Evolutionary conservation across 2,113 vertebrate species (phyloP).

Genomic region (Entosphenus tridentatus): DNA sequence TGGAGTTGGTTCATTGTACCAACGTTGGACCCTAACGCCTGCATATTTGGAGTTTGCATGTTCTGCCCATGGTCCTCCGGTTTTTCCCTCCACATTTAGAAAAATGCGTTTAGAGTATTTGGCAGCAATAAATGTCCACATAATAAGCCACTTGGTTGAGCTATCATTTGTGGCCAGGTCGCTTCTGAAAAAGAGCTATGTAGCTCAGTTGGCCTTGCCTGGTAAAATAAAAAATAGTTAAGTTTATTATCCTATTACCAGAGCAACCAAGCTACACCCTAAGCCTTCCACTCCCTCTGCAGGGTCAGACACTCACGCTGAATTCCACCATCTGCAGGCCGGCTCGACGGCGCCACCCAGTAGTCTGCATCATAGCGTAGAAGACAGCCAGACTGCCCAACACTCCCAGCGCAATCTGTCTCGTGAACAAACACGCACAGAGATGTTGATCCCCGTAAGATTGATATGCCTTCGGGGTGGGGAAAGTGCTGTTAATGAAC

Average conservation of each 20-base stretch:
- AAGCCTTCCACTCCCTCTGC: background rate
- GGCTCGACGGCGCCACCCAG: slow-evolving; percentile 16
- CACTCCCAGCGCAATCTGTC: slow-evolving; percentile 15
- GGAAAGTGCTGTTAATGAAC: background rate
- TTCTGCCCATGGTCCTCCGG: no score
- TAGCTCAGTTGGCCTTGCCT: background rate
- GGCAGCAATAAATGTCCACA: no score
- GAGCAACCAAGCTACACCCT: background rate
- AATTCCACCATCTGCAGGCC: slow-evolving; percentile 14
- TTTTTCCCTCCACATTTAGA: no score
- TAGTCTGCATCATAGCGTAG: slow-evolving; percentile 14
- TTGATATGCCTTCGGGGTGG: background rate
- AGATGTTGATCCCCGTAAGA: background rate
- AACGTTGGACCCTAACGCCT: no score
- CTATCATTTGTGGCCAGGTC: background rate
- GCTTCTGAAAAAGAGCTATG: background rate
- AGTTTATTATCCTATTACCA: background rate
- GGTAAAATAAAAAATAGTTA: background rate
- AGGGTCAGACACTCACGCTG: slow-evolving; percentile 10
- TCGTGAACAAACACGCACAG: background rate
- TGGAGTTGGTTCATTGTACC: no score
- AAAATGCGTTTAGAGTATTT: no score
- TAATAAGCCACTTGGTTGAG: background rate
- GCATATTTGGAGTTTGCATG: no score
- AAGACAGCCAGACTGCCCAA: slow-evolving; percentile 14